These are phyloP conservation scores for Microplitis manilae DNA, from an alignment of 2,888 invertebrate species.

Conservation along the genomic window DNA sequence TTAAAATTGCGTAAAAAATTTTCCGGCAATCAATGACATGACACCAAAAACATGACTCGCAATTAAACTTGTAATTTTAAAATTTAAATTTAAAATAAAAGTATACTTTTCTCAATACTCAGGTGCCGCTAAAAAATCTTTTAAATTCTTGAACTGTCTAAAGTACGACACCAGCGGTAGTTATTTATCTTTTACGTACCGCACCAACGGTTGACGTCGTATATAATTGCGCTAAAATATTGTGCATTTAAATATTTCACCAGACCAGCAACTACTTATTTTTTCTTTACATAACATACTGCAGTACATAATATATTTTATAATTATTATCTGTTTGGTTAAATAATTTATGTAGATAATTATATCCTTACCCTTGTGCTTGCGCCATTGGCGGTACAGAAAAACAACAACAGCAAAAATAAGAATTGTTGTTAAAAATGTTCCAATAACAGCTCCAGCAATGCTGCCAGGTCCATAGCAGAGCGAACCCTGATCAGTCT, in stretches of 20 bases:
- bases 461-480: slow-evolving; percentile 82
- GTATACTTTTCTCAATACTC: not conserved
- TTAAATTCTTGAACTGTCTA: not conserved
- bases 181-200: not conserved
- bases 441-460: slow-evolving; percentile 81
- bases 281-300: not conserved
- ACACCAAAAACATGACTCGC: not conserved
- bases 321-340: not conserved
- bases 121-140: not conserved
- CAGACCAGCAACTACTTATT: not conserved
- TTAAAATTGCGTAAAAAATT: not conserved
- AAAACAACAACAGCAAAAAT: slow-evolving; percentile 76
- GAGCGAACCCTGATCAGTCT: slow-evolving; percentile 57
- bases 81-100: not conserved
- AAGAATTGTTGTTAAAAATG: slow-evolving; percentile 78
- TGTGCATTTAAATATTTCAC: slow-evolving; percentile 14
- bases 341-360: not conserved
- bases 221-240: slow-evolving; percentile 10
- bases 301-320: not conserved
- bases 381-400: slow-evolving; percentile 78
- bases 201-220: not conserved
- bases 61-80: not conserved
- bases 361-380: slow-evolving; percentile 71
- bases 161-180: not conserved
- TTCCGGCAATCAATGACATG: not conserved